Conservation (phyloP, 2,888 invertebrate species). For the Dascillus cervinus region DNA sequence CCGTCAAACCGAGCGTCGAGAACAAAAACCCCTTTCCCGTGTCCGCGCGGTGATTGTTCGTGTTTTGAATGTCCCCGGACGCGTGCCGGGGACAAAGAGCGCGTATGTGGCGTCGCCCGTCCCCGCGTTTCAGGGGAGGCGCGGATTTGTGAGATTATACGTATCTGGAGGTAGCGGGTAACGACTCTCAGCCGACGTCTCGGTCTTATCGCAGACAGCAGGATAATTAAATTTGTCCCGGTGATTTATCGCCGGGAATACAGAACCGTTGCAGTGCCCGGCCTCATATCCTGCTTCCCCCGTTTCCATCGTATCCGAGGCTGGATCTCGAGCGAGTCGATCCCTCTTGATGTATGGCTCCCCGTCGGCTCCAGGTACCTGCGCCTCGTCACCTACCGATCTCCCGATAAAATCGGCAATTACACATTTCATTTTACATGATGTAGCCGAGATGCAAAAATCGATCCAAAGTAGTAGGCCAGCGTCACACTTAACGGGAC, state of each 20-base stretch:
- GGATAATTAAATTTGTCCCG: slow-evolving; percentile 53
- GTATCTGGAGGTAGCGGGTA: slow-evolving; percentile 17
- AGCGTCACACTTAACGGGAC: too few relatives aligned
- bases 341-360: slow-evolving; percentile 39
- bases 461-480: too few relatives aligned
- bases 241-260: slow-evolving; percentile 46
- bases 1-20: too few relatives aligned
- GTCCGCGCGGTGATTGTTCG: too few relatives aligned
- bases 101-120: too few relatives aligned
- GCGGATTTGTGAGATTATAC: slow-evolving; percentile 16
- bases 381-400: slow-evolving; percentile 23
- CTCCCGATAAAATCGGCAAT: slow-evolving; percentile 14
- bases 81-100: too few relatives aligned
- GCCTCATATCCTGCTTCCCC: slow-evolving; percentile 37
- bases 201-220: slow-evolving; percentile 48
- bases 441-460: too few relatives aligned
- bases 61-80: too few relatives aligned
- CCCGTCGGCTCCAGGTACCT: slow-evolving; percentile 34
- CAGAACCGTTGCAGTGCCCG: slow-evolving; percentile 26
- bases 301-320: slow-evolving; percentile 33
- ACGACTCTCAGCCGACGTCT: slow-evolving; percentile 19
- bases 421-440: neutral
- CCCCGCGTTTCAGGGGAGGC: too few relatives aligned
- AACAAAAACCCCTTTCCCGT: too few relatives aligned
- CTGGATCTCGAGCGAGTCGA: slow-evolving; percentile 30